phyloP scores from a whole-genome alignment of 2,888 invertebrate species.

The Drosophila nr. perissopoda region DNA sequence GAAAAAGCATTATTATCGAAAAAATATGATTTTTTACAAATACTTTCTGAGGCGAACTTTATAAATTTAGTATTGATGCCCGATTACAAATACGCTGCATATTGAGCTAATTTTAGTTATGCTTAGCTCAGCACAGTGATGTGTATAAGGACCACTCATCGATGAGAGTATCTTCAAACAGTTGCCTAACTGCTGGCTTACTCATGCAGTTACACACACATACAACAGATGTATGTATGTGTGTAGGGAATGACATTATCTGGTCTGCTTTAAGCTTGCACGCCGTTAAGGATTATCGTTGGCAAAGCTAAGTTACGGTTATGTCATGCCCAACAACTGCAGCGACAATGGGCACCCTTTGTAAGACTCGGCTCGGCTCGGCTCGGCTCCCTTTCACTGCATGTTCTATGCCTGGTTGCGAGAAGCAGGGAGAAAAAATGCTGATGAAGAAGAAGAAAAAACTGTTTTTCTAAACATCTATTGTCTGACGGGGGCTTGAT shows the following conservation, averaged over 20 bases:
- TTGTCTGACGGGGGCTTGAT: conserved; percentile 62
- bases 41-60: background rate
- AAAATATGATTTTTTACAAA: background rate
- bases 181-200: conserved; percentile 15
- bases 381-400: conserved; percentile 1
- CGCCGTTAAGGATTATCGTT: conserved; percentile 60
- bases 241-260: conserved; percentile 23
- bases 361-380: conserved; percentile 13
- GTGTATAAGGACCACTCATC: conserved; percentile 9
- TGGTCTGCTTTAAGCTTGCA: conserved; percentile 52
- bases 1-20: background rate
- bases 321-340: conserved; percentile 26
- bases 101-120: background rate
- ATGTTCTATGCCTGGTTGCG: conserved; percentile 17
- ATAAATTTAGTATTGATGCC: background rate
- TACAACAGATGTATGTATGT: background rate
- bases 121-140: background rate
- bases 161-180: conserved; percentile 1
- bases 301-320: conserved; percentile 53
- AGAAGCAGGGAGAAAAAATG: background rate
- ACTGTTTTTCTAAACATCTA: conserved; percentile 55
- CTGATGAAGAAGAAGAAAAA: conserved; percentile 18
- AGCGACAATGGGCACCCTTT: conserved; percentile 51
- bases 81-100: background rate
- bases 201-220: conserved; percentile 7